Evolutionary conservation across 92 coral and sea anemone species (phyloP).

Genomic region (Siderastrea radians): DNA sequence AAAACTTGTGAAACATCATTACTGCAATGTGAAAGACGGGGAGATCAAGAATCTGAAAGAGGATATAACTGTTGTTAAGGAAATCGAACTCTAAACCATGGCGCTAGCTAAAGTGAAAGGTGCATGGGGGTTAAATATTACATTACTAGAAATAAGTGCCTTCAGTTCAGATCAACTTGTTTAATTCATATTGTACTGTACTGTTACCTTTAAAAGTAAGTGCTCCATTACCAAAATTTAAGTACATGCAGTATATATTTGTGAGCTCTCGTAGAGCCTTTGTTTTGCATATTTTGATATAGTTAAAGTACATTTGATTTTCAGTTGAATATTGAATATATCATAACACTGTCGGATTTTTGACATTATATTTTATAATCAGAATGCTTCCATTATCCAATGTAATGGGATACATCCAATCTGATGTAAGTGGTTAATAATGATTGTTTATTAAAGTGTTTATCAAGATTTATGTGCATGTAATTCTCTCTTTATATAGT

Average conservation of each 20-base stretch:
- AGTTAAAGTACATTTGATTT: conserved; percentile 11
- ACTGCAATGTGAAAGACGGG: conserved; percentile 48
- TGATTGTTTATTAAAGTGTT: conserved; percentile 31
- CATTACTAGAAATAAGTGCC: conserved; percentile 32
- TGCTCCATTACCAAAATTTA: conserved; percentile 27
- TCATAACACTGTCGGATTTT: conserved; percentile 30
- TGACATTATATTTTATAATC: conserved; percentile 29
- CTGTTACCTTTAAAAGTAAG: conserved; percentile 30
- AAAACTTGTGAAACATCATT: conserved; percentile 43
- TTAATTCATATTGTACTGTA: conserved; percentile 26
- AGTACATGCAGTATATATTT: conserved; percentile 11
- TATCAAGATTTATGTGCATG: conserved; percentile 22
- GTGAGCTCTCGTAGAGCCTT: conserved; percentile 32
- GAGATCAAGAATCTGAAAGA: conserved; percentile 49
- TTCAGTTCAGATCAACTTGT: conserved; percentile 32
- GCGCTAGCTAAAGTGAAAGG: conserved; percentile 27
- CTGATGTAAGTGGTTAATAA: conserved; percentile 33
- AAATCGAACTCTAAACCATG: conserved; percentile 48
- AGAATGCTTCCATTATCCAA: conserved; percentile 32
- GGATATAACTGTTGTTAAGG: conserved; percentile 57
- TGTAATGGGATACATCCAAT: conserved; percentile 26
- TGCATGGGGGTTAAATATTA: conserved; percentile 24
- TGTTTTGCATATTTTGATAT: conserved; percentile 24
- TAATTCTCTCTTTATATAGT: conserved; percentile 31
- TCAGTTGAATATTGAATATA: conserved; percentile 31